Evolutionary conservation across 2,113 vertebrate species (phyloP), one percentile per base, ranked within the genome.

Genomic region (Typhlomys cinereus): DNA sequence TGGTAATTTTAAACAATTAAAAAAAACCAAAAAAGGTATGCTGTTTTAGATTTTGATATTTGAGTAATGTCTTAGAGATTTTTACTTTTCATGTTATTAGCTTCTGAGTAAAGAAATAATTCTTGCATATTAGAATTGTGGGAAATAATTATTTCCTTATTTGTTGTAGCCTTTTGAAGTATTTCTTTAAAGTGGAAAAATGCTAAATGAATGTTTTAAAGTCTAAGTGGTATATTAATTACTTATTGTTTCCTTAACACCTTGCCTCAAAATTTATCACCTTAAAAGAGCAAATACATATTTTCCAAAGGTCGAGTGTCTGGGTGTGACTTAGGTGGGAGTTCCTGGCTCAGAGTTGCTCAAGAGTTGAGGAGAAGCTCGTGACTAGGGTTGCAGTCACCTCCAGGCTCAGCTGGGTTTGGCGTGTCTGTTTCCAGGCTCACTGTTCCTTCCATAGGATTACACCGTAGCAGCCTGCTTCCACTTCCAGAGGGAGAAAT

Each of bases 131-230:
- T 92, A 66, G n/a, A 44, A 50, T 73, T 94, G 84, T 78, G 64
- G 66, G 52, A 73, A 88, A 39, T 87, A 84, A 36, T 34, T 78
- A 66, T 89, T 93, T 92, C n/a, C 52, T 94, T 83, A 85, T 78
- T 92, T 86, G 52, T 21, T 66, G 2, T 4, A 74, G 41, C 48
- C 12, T 79, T 48, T 79, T 85, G 48, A 88, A 84, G 9, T 91
- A n/a, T 67, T 92, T 90, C n/a, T 90, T 85, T 70, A 82, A 86
- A 81, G 85, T 92, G 54, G 44, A 90, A 93, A 93, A 69, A 79
- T 44, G 12, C 7, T 57, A 61, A 94, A 31, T 59, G 69, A 94
- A 29, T 85, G 2, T 81, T 91, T 94, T 84, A 64, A 39, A 80
- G 39, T 64, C 52, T 85, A 79, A 80, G 13, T 80, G 48, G 5